phyloP scores from a whole-genome alignment of 2,113 vertebrate genomes.

The Malurus melanocephalus region DNA sequence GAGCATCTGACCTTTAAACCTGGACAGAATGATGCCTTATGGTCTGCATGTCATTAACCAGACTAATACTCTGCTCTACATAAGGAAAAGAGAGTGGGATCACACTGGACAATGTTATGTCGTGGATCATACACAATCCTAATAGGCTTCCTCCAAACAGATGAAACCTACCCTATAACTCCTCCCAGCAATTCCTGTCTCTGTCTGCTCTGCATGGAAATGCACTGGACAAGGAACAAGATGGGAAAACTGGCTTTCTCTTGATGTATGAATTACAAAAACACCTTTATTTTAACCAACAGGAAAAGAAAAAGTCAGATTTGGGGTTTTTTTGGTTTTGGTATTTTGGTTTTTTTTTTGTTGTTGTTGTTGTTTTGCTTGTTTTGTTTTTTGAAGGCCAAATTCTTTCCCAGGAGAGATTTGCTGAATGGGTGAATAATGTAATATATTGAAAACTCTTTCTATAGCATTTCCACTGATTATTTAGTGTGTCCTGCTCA shows the following conservation, averaged over 20 bases:
- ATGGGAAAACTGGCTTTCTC: not conserved
- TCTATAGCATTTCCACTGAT: not conserved
- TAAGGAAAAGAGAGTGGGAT: rapidly evolving
- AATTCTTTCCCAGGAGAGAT: not conserved
- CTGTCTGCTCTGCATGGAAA: not conserved
- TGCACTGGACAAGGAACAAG: not conserved
- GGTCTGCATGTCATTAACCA: not conserved
- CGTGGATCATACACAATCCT: not conserved
- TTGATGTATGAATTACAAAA: not conserved
- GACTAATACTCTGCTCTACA: not conserved
- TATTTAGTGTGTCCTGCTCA: not conserved
- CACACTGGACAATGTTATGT: not conserved
- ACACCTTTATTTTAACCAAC: not conserved
- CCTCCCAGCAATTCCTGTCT: not conserved
- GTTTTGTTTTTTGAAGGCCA: not conserved
- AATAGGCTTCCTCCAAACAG: not conserved
- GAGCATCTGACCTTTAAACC: not conserved
- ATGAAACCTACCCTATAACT: not conserved
- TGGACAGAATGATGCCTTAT: not conserved
- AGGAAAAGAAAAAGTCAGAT: not conserved
- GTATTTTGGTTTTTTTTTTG: not conserved
- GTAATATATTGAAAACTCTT: not conserved
- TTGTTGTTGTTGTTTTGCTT: not conserved
- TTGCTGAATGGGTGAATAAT: not conserved
- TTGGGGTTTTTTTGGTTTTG: too few species aligned